Percentiles rank a stretch among this genome's conserved stretches.
Conservation (phyloP, 2,797 vertebrate genomes). For the Cuniculus paca region DNA sequence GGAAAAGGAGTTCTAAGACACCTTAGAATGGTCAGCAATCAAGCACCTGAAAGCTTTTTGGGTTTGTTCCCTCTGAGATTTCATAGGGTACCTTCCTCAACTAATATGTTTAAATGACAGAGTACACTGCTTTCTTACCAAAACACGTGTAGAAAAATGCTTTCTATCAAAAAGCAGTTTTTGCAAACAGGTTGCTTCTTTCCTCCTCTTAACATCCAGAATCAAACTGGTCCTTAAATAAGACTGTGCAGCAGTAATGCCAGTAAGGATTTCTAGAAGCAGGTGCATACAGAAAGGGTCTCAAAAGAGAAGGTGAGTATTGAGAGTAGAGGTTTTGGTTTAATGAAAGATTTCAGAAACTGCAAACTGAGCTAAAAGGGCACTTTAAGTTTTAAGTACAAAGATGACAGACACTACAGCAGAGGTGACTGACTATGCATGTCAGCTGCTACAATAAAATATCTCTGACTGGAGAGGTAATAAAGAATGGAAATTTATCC, state of each 20-base stretch:
- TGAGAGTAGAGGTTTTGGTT: not conserved
- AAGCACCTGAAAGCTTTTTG: not conserved
- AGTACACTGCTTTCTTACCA: not conserved
- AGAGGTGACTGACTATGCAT: not conserved
- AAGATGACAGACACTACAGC: not conserved
- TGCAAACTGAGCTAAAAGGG: not conserved
- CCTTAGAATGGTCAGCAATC: slow-evolving; percentile 5
- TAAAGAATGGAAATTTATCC: not conserved
- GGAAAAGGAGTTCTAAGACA: not conserved
- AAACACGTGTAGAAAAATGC: slow-evolving; percentile 23
- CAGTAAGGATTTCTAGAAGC: not conserved
- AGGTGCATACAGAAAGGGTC: not conserved
- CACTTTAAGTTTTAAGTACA: not conserved
- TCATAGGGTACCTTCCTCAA: not conserved
- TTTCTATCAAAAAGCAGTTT: slow-evolving; percentile 1
- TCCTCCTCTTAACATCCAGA: not conserved
- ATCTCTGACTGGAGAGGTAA: not conserved
- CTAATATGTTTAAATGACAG: not conserved
- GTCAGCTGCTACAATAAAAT: not conserved
- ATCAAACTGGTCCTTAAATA: not conserved
- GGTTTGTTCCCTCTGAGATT: not conserved
- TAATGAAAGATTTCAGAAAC: not conserved
- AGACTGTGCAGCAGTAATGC: fast-evolving
- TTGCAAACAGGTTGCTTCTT: not conserved
- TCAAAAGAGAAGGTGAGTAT: not conserved